Conservation (phyloP, 2,797 vertebrate genomes). For the Oreonectes daqikongensis region DNA sequence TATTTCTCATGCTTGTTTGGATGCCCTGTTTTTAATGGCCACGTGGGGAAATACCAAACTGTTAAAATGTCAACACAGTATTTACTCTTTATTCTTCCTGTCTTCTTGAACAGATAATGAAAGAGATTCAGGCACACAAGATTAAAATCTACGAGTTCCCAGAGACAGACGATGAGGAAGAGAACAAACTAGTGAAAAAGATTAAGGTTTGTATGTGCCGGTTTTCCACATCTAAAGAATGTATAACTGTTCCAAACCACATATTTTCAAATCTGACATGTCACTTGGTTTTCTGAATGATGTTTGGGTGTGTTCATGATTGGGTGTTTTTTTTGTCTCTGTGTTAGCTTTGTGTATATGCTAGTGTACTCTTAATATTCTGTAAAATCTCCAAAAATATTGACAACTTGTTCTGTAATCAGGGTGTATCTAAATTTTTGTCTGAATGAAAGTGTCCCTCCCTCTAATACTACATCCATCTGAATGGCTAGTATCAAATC, state of each 20-base stretch:
- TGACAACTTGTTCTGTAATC: no score
- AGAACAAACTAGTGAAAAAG: constrained; percentile 92
- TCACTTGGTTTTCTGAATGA: neutral
- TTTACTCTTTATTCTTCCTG: constrained; percentile 13
- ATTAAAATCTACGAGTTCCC: constrained; percentile 98
- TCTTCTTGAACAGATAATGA: constrained; percentile 85
- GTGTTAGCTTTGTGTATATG: no score
- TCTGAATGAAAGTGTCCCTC: no score
- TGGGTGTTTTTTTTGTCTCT: no score
- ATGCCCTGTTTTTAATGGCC: no score
- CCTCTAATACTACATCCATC: no score
- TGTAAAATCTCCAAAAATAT: no score
- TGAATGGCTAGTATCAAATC: neutral
- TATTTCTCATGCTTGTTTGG: no score
- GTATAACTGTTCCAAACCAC: neutral
- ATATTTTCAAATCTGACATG: neutral
- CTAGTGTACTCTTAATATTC: no score
- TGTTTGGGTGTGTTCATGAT: no score
- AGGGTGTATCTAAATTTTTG: no score
- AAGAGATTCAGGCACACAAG: constrained; percentile 97
- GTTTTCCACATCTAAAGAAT: neutral
- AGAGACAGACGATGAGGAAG: constrained; percentile 95
- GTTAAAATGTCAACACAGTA: neutral
- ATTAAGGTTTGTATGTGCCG: constrained; percentile 82
- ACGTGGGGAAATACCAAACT: neutral